Conservation (phyloP, 2,888 invertebrate genomes). For the Julus scandinavius region DNA sequence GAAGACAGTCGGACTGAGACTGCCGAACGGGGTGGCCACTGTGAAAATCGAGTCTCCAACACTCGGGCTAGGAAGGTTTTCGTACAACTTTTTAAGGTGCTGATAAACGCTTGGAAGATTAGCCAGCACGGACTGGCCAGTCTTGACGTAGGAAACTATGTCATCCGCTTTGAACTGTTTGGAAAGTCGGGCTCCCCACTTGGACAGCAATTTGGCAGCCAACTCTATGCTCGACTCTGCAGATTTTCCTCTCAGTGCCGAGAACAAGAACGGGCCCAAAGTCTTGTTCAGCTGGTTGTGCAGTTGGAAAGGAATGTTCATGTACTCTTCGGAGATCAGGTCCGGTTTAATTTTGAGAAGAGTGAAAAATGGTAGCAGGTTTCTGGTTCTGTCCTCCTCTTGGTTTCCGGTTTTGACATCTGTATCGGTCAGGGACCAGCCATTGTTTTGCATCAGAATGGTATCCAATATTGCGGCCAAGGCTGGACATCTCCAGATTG, state of each 20-base stretch:
- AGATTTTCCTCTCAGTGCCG: background rate
- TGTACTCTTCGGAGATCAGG: constrained; percentile 14
- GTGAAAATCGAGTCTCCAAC: background rate
- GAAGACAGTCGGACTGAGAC: constrained; percentile 52
- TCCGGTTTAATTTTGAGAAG: background rate
- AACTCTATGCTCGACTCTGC: background rate
- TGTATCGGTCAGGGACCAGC: constrained; percentile 18
- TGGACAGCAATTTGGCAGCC: background rate
- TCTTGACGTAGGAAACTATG: background rate
- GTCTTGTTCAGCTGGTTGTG: background rate
- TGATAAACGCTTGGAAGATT: background rate
- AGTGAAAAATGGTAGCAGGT: constrained; percentile 41
- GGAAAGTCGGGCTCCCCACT: background rate
- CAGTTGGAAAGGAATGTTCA: background rate
- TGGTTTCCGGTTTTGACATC: background rate
- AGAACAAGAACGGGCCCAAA: background rate
- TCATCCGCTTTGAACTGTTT: background rate
- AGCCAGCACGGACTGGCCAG: background rate
- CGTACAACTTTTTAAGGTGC: constrained; percentile 2
- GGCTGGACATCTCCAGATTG: constrained; percentile 38
- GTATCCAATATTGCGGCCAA: constrained; percentile 1
- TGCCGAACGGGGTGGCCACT: constrained; percentile 52
- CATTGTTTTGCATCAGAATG: constrained; percentile 4
- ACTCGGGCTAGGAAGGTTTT: background rate
- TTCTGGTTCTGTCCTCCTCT: constrained; percentile 19